phyloP scores from a whole-genome alignment of 1,140 invertebrate species.

The Drosophila mayri region DNA sequence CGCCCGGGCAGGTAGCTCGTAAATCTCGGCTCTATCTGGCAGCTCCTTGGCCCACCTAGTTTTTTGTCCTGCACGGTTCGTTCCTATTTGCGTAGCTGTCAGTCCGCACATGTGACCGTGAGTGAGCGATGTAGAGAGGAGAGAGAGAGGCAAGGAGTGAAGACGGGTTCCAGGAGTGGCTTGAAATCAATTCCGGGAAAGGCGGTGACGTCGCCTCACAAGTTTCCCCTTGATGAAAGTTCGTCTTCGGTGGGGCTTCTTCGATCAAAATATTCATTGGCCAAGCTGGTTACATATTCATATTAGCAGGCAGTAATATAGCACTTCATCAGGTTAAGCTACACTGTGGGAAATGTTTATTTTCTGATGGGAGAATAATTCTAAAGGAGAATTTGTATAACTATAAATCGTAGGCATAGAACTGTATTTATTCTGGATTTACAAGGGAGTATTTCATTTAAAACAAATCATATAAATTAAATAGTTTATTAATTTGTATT shows the following conservation, averaged over 20 bases:
- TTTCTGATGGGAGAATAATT: neutral
- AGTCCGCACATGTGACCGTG: slow-evolving; percentile 69
- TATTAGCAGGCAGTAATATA: slow-evolving; percentile 23
- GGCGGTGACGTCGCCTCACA: slow-evolving; percentile 8
- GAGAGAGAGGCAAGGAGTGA: no score
- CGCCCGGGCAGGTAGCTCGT: slow-evolving; percentile 75
- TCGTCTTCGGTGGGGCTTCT: slow-evolving; percentile 26
- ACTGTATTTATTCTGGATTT: no score
- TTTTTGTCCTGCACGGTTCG: slow-evolving; percentile 45
- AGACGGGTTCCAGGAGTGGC: slow-evolving; percentile 4
- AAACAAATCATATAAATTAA: no score
- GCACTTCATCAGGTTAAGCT: neutral
- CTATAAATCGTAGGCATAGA: neutral
- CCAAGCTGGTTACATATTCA: slow-evolving; percentile 41
- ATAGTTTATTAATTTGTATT: no score
- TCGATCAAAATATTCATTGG: slow-evolving; percentile 51
- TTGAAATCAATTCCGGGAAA: slow-evolving; percentile 34
- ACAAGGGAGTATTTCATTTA: no score
- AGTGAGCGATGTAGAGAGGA: slow-evolving; percentile 23
- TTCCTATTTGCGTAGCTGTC: slow-evolving; percentile 77
- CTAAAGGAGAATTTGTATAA: neutral
- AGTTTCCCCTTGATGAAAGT: slow-evolving; percentile 30
- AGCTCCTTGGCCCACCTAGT: slow-evolving; percentile 31
- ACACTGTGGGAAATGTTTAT: neutral
- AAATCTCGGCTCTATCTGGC: slow-evolving; percentile 73